Conservation (phyloP, 2,888 invertebrate genomes). For the Taenaris catops region DNA sequence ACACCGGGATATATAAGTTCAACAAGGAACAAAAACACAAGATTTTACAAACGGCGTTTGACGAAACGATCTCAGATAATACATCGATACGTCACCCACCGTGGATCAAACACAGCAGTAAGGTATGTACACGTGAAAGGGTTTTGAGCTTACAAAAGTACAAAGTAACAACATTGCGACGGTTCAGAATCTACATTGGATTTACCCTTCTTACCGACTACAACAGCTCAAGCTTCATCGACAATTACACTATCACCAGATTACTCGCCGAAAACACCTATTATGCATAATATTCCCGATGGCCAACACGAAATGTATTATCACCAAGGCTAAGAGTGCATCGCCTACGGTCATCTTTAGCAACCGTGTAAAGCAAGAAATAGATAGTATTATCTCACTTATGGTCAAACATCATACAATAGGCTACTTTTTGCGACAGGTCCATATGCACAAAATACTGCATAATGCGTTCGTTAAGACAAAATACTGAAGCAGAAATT, state of each 20-base stretch:
- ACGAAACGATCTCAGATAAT: constrained; percentile 62
- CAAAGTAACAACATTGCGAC: constrained; percentile 74
- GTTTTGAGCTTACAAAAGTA: constrained; percentile 78
- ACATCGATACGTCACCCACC: constrained; percentile 62
- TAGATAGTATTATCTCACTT: too few species aligned
- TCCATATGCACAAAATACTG: too few species aligned
- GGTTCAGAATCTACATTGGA: constrained; percentile 70
- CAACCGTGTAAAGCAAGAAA: too few species aligned
- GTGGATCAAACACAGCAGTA: constrained; percentile 58
- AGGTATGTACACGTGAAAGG: constrained; percentile 73
- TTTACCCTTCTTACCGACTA: constrained; percentile 72
- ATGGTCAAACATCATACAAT: too few species aligned
- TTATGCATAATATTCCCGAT: constrained; percentile 65
- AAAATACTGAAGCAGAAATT: too few species aligned
- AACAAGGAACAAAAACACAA: constrained; percentile 7
- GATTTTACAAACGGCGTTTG: constrained; percentile 16
- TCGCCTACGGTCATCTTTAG: too few species aligned
- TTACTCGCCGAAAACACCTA: constrained; percentile 68
- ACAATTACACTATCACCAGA: constrained; percentile 71
- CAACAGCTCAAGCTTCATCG: constrained; percentile 71
- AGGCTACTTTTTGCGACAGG: too few species aligned
- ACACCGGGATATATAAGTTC: constrained; percentile 5
- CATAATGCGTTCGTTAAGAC: too few species aligned
- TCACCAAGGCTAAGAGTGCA: too few species aligned
- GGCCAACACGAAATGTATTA: constrained; percentile 62